A percentile compares a stretch with the other conserved stretches of the same genome.
These are phyloP conservation scores for Clamator glandarius DNA, from an alignment of 2,797 vertebrate species.

Conservation along the genomic window DNA sequence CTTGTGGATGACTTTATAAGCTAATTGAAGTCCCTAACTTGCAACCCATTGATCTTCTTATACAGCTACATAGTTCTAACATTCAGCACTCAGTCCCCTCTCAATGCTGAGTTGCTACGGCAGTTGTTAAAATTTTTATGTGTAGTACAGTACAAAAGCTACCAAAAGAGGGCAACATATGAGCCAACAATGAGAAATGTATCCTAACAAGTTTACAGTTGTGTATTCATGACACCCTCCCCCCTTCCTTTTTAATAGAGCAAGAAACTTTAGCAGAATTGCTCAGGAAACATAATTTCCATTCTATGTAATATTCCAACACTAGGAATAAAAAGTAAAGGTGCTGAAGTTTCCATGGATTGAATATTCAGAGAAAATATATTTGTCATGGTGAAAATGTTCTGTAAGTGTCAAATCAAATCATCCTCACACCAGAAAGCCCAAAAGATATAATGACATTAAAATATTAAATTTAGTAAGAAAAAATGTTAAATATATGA, in stretches of 20 bases:
- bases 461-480: conserved; percentile 42
- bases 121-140: conserved; percentile 39
- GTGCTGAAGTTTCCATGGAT: conserved; percentile 13
- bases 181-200: conserved; percentile 69
- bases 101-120: conserved; percentile 27
- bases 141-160: conserved; percentile 68
- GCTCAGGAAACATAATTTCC: conserved; percentile 11
- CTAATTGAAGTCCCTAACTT: not conserved
- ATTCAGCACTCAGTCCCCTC: not conserved
- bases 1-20: not conserved
- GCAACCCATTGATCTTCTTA: not conserved
- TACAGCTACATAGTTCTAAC: not conserved
- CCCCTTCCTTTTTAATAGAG: not conserved
- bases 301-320: conserved; percentile 27
- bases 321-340: not conserved
- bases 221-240: conserved; percentile 2
- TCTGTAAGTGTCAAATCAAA: conserved; percentile 51
- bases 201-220: conserved; percentile 24
- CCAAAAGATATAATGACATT: conserved; percentile 13
- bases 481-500: conserved; percentile 27
- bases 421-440: conserved; percentile 32
- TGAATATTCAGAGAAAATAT: conserved; percentile 33
- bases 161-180: conserved; percentile 72
- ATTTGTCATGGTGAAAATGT: conserved; percentile 27
- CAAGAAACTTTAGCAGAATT: conserved; percentile 6